Evolutionary conservation across 2,888 invertebrate genomes (phyloP), one percentile per base, ranked within the genome.

Genomic region (Erebia epiphron): DNA sequence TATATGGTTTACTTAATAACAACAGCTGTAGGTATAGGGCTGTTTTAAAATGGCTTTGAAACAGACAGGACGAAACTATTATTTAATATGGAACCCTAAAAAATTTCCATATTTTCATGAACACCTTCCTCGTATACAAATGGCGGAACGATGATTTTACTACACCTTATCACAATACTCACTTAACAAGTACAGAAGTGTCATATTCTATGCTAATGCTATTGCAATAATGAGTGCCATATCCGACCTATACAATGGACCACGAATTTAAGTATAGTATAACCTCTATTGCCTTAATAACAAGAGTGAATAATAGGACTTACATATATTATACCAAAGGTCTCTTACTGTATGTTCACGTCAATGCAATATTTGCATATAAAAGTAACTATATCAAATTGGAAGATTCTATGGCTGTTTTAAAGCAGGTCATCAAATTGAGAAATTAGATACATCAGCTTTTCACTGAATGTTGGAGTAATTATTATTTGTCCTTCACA

Each of bases 191-290:
- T 61, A 77, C 71, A 72, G 75, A 74, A 75, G 77, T 75, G 76
- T 75, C 80, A 75, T 81, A 84, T 72, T 85, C 80, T 83, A 86
- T 86, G 86, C 78, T 75, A 80, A 80, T 70, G 69, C 64, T 65
- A 63, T 35, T 60, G 60, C 60, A 62, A 69, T 71, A 69, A 68
- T 62, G 61, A 62, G 43, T 26, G 13, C 43, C 60, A 67, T 56
- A 68, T 69, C 68, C 61, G 68, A 70, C 54, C 26, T 46, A 18
- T 61, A 69, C 46, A 67, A 41, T 46, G 16, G 60, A 46, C 54
- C 13, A 56, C 26, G 26, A 26, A 63, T 35, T 60, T 16, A 58
- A n/a, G n/a, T 11, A 46, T 49, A 58, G 35, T 56, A 21, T 49
- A 54, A 67, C 13, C 16, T 26, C 58, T 49, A 26, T 26, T 16